Base-by-base conservation (phyloP, 2,113 vertebrate genomes). In the Dicentrarchus labrax region DNA sequence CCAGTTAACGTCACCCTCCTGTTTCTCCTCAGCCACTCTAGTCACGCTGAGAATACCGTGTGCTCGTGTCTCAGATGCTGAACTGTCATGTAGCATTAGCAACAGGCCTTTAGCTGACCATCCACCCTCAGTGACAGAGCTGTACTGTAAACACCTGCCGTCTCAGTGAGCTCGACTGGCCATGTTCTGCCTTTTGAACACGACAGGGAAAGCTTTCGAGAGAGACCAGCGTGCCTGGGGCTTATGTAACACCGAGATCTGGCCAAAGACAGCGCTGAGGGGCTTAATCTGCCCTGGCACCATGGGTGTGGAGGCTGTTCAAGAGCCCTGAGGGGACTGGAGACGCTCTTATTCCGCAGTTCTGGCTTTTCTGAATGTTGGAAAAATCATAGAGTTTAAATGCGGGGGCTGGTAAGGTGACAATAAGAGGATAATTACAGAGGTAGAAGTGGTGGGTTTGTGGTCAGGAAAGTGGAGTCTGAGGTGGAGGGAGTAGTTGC, bases 231-330 rank as follows among this genome's bases (percentile, higher is more conserved):
- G 16, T 16, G 70, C 59, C 67, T 5, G 1, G 13, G 50, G 76
- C 17, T 91, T 89, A 84, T 82, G 62, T 76, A 90, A 86, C 64
- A 48, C 54, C 0, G 6, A 83, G 81, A 84, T 86, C 51, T 78
- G 72, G 57, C 72, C 71, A 87, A 70, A 85, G 74, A 80, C 47
- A 87, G 30, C 6, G 22, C 76, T 15, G 22, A 85, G 67, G 71
- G 83, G 81, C 68, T 71, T 88, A 85, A 89, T 90, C 74, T 82
- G 50, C 53, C 47, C 75, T 83, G 84, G 85, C 86, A 90, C 79
- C 50, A 30, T 10, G 51, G 43, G 54, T 70, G 45, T 79, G 36
- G 86, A 86, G 56, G 66, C 81, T 67, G 70, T 79, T 85, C 59
- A 82, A 79, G 70, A 78, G 76, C 36, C 81, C 78, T 10, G 38